Evolutionary conservation across 2,888 invertebrate species (phyloP), one percentile per base, ranked within the genome.

Genomic region (Lissocephala sabroskyi): DNA sequence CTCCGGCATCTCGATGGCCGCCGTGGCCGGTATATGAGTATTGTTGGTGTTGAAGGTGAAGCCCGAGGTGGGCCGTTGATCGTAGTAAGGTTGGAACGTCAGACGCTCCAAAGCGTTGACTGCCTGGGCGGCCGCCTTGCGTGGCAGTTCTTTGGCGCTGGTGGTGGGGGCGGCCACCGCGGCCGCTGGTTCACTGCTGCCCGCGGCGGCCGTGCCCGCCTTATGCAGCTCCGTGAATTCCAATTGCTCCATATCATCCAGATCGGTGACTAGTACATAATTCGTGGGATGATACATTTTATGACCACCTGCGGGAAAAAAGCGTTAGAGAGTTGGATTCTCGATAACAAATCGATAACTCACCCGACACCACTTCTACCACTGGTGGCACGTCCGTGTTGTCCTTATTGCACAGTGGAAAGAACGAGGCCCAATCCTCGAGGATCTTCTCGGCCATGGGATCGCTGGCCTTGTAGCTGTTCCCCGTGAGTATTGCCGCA

Each of bases 221-320:
- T 80, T 81, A 49, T 77, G 68, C 55, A 77, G 64, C 45, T 79
- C 71, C 23, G 82, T 80, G 36, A 82, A 81, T 57, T 86, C 85
- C 73, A 82, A 70, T 52, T 79, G 79, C 55, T 84, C 85, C 65
- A 85, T 84, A 77, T 91, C 89, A 86, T 95, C 95, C 89, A 94
- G 88, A 84, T 94, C 94, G 61, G 96, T 94, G 78, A 94, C 90
- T 82, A 97, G 89, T 78, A 96, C 96, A 86, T 96, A 98, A 85
- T 94, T 93, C 54, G 94, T 91, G 41, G 98, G 98, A 87, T 98
- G 98, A 61, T 94, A 91, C 95, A 98, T 95, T 82, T 95, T 92
- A 56, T 95, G 92, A 41, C 96, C 96, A 79, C 95, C 96, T 84
- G 90, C 88, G 62, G 89, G n/a, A 3, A 11, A 42, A 2, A 33